Evolutionary conservation across 2,113 vertebrate species (phyloP).

Genomic region (Heliornis fulica): DNA sequence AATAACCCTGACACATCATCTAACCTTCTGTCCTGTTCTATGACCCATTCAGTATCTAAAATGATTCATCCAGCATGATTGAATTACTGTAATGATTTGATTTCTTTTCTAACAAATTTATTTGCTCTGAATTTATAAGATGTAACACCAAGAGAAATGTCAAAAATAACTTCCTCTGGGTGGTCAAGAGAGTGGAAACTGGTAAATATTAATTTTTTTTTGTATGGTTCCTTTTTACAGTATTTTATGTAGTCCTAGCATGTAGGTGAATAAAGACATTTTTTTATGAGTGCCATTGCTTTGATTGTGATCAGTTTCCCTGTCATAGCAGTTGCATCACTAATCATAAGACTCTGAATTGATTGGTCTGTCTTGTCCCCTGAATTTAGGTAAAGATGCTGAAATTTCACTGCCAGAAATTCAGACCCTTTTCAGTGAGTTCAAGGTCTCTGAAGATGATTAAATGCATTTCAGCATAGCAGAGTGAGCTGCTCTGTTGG

Average conservation of each 20-base stretch:
- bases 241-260: background rate
- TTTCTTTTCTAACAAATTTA: background rate
- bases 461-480: background rate
- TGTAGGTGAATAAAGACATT: background rate
- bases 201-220: background rate
- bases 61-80: background rate
- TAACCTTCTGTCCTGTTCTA: background rate
- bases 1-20: background rate
- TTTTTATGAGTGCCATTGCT: background rate
- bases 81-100: background rate
- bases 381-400: background rate
- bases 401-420: background rate
- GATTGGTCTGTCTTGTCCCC: background rate
- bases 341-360: background rate
- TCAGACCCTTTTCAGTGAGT: background rate
- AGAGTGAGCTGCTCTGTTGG: background rate
- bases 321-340: background rate
- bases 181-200: background rate
- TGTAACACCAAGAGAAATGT: background rate
- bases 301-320: background rate
- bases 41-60: background rate
- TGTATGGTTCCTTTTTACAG: background rate
- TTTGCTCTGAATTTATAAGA: background rate
- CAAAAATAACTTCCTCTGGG: background rate
- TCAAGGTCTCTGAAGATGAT: background rate